Conservation (phyloP, 2,113 vertebrate genomes). For the Octodon degus region DNA sequence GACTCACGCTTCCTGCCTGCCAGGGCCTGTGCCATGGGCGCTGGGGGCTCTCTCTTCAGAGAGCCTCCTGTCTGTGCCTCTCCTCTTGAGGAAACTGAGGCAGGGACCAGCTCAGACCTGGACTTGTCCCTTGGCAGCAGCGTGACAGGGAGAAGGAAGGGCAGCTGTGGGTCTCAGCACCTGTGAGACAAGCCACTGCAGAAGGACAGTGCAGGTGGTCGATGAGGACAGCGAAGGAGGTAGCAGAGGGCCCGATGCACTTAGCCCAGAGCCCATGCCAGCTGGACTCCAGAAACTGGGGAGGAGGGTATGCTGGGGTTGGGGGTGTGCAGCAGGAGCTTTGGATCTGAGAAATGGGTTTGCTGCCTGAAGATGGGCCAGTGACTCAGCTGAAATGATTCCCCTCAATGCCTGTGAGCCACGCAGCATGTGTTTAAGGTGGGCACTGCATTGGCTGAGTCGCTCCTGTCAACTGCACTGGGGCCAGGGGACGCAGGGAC, state of each 20-base stretch:
- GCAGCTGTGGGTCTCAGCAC: background rate
- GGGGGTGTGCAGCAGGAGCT: constrained; percentile 44
- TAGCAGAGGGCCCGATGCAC: background rate
- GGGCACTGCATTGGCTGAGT: background rate
- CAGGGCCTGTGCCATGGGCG: background rate
- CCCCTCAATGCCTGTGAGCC: constrained; percentile 11
- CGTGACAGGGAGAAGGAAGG: background rate
- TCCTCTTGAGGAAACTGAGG: constrained; percentile 54
- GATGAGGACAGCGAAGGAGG: background rate
- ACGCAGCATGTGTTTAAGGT: background rate
- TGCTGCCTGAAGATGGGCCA: constrained; percentile 77
- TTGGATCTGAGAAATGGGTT: constrained; percentile 72
- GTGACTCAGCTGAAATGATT: constrained; percentile 82
- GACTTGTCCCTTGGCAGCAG: background rate
- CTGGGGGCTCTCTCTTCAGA: background rate
- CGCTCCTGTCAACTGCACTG: background rate
- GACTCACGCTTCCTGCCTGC: fast-evolving
- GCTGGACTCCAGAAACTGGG: fast-evolving
- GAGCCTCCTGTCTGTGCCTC: background rate
- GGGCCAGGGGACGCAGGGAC: background rate
- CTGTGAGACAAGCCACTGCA: background rate
- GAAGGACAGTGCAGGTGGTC: background rate
- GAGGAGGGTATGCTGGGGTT: background rate
- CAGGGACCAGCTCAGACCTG: background rate
- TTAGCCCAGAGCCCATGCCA: fast-evolving